Base-by-base conservation (phyloP, 2,113 vertebrate species). In the Arothron firmamentum region DNA sequence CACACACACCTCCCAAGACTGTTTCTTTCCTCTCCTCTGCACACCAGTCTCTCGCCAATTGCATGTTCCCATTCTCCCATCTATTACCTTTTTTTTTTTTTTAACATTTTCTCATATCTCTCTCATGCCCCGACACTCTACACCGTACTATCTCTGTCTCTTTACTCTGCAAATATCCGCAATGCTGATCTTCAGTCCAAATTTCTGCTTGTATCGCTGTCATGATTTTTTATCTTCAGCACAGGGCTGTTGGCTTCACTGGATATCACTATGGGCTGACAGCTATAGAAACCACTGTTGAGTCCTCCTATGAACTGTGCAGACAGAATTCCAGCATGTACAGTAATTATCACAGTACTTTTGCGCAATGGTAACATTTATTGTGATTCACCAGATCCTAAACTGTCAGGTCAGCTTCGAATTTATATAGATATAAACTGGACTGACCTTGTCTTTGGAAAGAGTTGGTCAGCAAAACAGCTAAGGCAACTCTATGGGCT, bases 41-140 rank as follows among this genome's bases (percentile, higher is more conserved):
- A 53, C 23, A 41, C 25, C 21, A 70, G 15, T 57, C 28, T 64
- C 14, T 57, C 19, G 9, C 67, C 74, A 73, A 62, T 57, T 67
- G 41, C 47, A 59, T 8, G 34, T 34, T 62, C 52, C 38, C 45
- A 7, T 47, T 47, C 15, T 46, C 56, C 55, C 42, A 62, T 77
- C 64, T 53, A 64, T 78, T 71, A 76, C 13, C 25, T 67, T 34
- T 70, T 67, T 66, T 21, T 60, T 25, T 25, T 25, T 25, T 25
- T 25, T 25, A 3, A 25, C 47, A 43, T 81, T 77, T 69, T 67
- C 64, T 82, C 65, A 71, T 45, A 64, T 72, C 47, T 68, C 45
- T 66, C 66, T 64, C 38, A 42, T 54, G 50, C 56, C 62, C 38
- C 60, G 46, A 65, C 74, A 78, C 19, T 34, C 11, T 17, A 6